These are phyloP conservation scores for Montifringilla adamsi DNA, from an alignment of 2,113 vertebrate genomes.

Conservation along the genomic window DNA sequence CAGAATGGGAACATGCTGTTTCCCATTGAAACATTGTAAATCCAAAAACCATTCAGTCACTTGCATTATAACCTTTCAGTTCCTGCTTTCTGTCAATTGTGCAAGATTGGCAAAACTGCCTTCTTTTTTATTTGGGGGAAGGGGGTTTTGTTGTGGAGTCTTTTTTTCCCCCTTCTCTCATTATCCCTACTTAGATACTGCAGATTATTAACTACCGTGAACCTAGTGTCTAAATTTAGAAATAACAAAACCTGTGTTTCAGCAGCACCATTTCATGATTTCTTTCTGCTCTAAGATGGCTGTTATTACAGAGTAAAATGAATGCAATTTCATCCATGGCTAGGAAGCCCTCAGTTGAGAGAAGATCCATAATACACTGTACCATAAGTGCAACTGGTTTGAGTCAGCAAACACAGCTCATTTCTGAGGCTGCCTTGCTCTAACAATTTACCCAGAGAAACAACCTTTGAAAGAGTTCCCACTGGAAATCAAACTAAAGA, in stretches of 20 bases:
- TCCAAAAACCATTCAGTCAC: not conserved
- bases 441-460: not conserved
- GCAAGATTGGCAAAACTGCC: not conserved
- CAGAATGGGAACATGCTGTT: not conserved
- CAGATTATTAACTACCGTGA: not conserved
- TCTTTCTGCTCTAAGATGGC: not conserved
- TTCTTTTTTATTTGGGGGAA: not conserved
- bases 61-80: not conserved
- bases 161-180: not conserved
- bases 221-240: not conserved
- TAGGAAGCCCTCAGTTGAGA: not conserved
- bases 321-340: not conserved
- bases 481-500: not conserved
- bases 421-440: not conserved
- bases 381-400: not conserved
- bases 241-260: not conserved
- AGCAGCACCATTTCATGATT: not conserved
- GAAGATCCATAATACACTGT: not conserved
- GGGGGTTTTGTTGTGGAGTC: rapidly evolving
- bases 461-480: not conserved
- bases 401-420: not conserved
- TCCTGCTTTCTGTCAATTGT: not conserved
- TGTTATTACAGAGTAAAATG: not conserved
- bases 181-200: not conserved
- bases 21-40: not conserved